These are phyloP conservation scores for Crambe crambe DNA, from an alignment of 37 sponge, comb jelly and placozoan species.

Conservation along the genomic window DNA sequence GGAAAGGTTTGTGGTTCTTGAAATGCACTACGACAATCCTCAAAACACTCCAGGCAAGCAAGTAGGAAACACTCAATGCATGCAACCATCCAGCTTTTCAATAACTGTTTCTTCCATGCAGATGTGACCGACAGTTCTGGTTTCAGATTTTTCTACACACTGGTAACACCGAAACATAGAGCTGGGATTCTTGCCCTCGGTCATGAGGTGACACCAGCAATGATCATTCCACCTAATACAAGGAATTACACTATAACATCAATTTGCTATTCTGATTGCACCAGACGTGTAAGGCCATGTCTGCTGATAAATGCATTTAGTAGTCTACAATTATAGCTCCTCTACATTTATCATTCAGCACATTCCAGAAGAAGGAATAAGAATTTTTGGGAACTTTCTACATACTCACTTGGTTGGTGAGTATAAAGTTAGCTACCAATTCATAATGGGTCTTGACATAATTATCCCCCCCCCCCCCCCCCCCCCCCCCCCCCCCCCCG, in stretches of 20 bases:
- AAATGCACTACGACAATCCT: constrained; percentile 80
- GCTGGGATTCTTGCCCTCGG: constrained; percentile 36
- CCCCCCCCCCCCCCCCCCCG: too few species aligned
- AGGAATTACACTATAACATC: too few species aligned
- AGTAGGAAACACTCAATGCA: neutral
- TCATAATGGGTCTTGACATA: too few species aligned
- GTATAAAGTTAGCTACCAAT: neutral
- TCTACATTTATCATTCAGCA: neutral
- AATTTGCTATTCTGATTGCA: too few species aligned
- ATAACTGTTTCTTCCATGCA: neutral
- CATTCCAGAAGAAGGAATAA: neutral
- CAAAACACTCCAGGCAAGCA: neutral
- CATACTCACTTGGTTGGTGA: neutral
- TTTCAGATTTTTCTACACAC: constrained; percentile 23
- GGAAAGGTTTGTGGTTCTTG: constrained; percentile 29
- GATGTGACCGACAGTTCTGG: constrained; percentile 53
- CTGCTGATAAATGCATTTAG: neutral
- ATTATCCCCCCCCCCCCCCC: too few species aligned
- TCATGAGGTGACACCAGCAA: too few species aligned
- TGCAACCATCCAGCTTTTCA: neutral
- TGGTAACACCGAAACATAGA: constrained; percentile 5
- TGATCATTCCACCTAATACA: too few species aligned
- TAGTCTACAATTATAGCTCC: neutral
- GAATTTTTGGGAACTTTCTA: neutral
- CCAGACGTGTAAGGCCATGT: too few species aligned